phyloP scores from a whole-genome alignment of 2,113 vertebrate genomes.

The Melozone crissalis region DNA sequence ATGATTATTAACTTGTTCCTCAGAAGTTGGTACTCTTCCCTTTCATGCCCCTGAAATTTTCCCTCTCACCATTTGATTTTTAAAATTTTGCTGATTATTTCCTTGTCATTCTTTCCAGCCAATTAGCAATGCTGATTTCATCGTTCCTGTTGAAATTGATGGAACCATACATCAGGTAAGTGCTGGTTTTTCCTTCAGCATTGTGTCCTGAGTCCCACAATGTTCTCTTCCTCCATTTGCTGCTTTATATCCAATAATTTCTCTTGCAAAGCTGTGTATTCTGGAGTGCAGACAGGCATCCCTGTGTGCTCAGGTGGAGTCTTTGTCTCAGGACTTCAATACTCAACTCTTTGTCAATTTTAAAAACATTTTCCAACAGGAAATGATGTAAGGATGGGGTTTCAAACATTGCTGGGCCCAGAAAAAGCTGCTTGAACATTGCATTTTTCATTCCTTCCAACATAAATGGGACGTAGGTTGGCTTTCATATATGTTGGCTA shows the following conservation, averaged over 20 bases:
- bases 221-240: accelerated
- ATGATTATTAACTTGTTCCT: background rate
- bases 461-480: background rate
- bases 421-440: background rate
- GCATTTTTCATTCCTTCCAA: background rate
- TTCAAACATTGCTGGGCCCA: background rate
- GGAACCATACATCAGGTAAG: slow-evolving; percentile 98
- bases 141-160: slow-evolving; percentile 98
- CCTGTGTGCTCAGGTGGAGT: background rate
- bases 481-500: background rate
- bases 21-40: background rate
- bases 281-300: background rate
- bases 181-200: background rate
- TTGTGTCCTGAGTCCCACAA: background rate
- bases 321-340: accelerated
- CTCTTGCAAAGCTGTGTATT: background rate
- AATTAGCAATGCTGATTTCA: slow-evolving; percentile 98
- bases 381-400: background rate
- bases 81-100: background rate
- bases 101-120: slow-evolving; percentile 79
- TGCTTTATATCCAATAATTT: background rate
- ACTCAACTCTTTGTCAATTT: background rate
- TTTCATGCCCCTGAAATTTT: background rate
- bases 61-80: background rate
- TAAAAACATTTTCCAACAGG: background rate